Conservation (phyloP, 2,797 vertebrate species). For the Menidia menidia region DNA sequence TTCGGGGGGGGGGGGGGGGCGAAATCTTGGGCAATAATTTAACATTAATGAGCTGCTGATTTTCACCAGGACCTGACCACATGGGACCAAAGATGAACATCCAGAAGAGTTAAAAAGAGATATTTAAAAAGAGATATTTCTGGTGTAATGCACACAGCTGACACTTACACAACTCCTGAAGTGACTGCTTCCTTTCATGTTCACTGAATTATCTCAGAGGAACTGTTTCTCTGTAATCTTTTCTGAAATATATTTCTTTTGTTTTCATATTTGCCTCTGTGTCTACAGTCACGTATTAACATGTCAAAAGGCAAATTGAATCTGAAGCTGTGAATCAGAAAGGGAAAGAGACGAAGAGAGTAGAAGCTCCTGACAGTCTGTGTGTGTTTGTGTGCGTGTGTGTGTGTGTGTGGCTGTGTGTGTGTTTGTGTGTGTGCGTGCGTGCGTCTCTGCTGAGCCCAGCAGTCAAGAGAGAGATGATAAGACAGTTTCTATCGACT, state of each 20-base stretch:
- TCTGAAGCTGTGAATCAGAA: conserved; percentile 29
- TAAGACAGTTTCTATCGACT: conserved; percentile 77
- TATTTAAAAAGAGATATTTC: not conserved
- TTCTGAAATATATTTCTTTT: not conserved
- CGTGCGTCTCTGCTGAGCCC: conserved; percentile 74
- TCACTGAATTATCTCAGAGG: not conserved
- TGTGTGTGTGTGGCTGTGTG: conserved; percentile 32
- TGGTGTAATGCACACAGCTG: conserved; percentile 5
- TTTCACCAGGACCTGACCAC: not conserved
- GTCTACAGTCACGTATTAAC: conserved; percentile 19
- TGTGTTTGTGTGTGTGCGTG: conserved; percentile 27
- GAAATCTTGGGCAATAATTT: conserved; percentile 2
- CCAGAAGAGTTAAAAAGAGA: conserved; percentile 9
- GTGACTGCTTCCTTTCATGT: not conserved
- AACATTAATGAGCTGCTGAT: not conserved
- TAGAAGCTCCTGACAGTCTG: conserved; percentile 65
- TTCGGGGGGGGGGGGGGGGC: not conserved
- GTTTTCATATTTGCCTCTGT: not conserved
- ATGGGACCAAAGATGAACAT: conserved; percentile 1
- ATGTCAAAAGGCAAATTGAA: conserved; percentile 44
- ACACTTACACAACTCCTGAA: conserved; percentile 2
- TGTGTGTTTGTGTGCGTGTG: conserved; percentile 34
- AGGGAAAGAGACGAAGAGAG: conserved; percentile 50
- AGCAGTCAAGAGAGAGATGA: conserved; percentile 79
- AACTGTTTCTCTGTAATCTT: not conserved